Evolutionary conservation across 2,797 vertebrate species (phyloP).

Genomic region (Lophius americanus): DNA sequence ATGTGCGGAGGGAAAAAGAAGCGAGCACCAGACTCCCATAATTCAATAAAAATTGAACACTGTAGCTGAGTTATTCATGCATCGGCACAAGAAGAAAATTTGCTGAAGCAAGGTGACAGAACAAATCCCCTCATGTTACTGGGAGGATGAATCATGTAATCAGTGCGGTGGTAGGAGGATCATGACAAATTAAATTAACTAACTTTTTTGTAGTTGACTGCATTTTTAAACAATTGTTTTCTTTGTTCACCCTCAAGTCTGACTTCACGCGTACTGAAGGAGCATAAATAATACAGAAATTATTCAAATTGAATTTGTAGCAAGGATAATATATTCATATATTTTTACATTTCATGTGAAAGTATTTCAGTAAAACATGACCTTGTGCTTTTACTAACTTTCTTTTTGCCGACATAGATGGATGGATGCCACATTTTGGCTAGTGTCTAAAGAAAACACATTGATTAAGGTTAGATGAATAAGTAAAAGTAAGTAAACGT

Average conservation of each 20-base stretch:
- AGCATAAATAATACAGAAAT: constrained; percentile 37
- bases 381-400: neutral
- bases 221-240: neutral
- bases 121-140: constrained; percentile 19
- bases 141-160: constrained; percentile 35
- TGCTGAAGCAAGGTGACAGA: constrained; percentile 13
- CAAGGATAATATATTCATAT: constrained; percentile 31
- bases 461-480: too few relatives aligned
- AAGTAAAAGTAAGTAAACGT: too few relatives aligned
- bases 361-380: constrained; percentile 14
- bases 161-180: neutral
- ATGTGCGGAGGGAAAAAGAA: constrained; percentile 46
- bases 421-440: too few relatives aligned
- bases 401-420: too few relatives aligned
- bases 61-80: constrained; percentile 31
- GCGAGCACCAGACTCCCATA: constrained; percentile 34
- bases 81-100: constrained; percentile 7
- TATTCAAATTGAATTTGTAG: constrained; percentile 30
- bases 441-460: too few relatives aligned
- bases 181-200: too few relatives aligned
- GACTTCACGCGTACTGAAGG: constrained; percentile 23
- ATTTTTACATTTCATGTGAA: constrained; percentile 1
- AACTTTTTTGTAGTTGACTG: neutral
- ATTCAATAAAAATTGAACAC: constrained; percentile 42
- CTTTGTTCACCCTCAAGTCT: constrained; percentile 1